Conservation (phyloP, 1,140 invertebrate genomes). For the Pseudobourletiella spinata region DNA sequence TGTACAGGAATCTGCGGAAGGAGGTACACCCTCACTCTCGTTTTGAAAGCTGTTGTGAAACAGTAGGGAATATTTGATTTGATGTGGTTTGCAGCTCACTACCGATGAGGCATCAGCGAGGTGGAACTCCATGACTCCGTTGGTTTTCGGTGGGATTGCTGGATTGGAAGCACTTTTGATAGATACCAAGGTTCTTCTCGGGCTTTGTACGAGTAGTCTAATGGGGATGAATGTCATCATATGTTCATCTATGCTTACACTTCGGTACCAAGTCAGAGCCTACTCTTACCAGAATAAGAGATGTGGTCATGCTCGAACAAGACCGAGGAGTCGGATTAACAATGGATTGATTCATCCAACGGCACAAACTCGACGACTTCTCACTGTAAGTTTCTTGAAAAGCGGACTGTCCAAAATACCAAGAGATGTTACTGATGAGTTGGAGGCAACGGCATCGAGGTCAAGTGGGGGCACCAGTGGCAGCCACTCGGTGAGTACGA, state of each 20-base stretch:
- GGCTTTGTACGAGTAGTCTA: constrained; percentile 22
- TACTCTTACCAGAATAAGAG: background rate
- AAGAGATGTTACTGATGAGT: constrained; percentile 18
- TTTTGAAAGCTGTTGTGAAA: too few relatives aligned
- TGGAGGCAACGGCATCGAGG: constrained; percentile 2
- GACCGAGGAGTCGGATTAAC: constrained; percentile 19
- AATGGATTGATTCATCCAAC: too few relatives aligned
- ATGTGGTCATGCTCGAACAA: constrained; percentile 22
- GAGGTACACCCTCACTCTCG: too few relatives aligned
- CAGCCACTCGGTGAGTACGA: background rate
- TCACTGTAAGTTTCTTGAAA: constrained; percentile 34
- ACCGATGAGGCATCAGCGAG: background rate
- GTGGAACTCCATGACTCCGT: constrained; percentile 25
- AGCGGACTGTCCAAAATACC: constrained; percentile 28
- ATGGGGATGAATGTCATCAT: constrained; percentile 31
- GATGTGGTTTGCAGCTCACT: too few relatives aligned
- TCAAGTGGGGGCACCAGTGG: background rate
- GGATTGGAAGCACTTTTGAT: constrained; percentile 29
- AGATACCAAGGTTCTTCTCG: constrained; percentile 31
- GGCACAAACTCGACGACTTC: too few relatives aligned
- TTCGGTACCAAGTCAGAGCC: constrained; percentile 25
- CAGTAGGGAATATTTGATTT: too few relatives aligned
- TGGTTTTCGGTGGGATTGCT: constrained; percentile 28
- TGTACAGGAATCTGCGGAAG: constrained; percentile 33
- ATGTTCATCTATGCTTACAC: constrained; percentile 28